Base-by-base conservation (phyloP, 1,140 invertebrate genomes). In the Fopius arisanus region DNA sequence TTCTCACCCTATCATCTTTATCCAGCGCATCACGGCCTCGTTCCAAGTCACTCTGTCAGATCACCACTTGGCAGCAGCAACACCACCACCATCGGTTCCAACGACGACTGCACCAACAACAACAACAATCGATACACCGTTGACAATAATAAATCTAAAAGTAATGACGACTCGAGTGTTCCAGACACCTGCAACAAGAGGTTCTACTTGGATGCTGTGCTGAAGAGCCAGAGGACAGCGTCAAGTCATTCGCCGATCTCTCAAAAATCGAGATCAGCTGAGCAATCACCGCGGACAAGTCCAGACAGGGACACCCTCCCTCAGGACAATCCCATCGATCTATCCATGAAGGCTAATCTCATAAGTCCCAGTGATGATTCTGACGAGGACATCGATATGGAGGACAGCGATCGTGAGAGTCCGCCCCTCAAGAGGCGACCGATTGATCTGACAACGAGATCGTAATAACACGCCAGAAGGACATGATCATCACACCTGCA, bases 141-240 rank as follows among this genome's bases (percentile, higher is more conserved):
- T 0, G 87, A 88, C 67, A 82, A 87, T 26, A 86, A 87, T 51
- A 78, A 75, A 14, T 19, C 66, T 65, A 16, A 21, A 65, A 10
- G 31, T 33, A 37, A 74, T 75, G 12, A 48, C 65, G 70, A 21
- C 0, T 1, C 10, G 26, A 82, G 83, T 41, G 81, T 73, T 67
- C 86, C 28, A 83, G 91, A 92, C 70, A 88, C 90, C 5, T 90
- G 90, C 67, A 89, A 90, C 9, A 94, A 94, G 74, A 85, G 93
- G 48, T 92, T 93, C 80, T 93, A 93, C 79, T 87, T 93, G 73
- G 93, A 94, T 77, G 92, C 91, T 3, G 91, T 94, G 23, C 83
- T 94, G 14, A 92, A 94, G 76, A 92, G 91, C 1, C 92, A 93
- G 82, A 79, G 88, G 89, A 48, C 85, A 82, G 23, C 78, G 33